Percentiles rank a stretch among this genome's conserved stretches.
Evolutionary conservation across 1,140 invertebrate species (phyloP).

Genomic region (Coenobita brevimanus): DNA sequence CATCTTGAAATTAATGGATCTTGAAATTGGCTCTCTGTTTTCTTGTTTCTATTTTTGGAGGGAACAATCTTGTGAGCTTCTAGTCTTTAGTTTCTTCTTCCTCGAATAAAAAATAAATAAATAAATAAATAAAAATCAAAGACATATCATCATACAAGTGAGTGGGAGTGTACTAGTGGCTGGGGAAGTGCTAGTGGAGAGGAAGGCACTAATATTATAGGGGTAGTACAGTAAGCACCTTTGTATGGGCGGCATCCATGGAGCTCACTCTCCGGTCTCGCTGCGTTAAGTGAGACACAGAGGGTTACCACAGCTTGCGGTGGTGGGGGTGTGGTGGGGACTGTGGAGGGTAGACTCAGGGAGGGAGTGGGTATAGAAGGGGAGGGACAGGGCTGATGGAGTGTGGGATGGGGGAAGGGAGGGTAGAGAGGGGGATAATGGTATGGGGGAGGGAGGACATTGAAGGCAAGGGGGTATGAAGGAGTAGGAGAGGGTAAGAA

Average conservation of each 20-base stretch:
- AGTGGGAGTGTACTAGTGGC: neutral
- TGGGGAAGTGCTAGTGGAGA: too few species aligned
- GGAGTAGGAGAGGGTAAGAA: neutral
- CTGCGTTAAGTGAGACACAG: conserved; percentile 44
- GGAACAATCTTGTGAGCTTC: too few species aligned
- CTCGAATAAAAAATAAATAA: too few species aligned
- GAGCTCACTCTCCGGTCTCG: conserved; percentile 51
- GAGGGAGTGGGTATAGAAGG: neutral
- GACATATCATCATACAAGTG: too few species aligned
- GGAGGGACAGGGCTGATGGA: neutral
- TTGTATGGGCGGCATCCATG: conserved; percentile 19
- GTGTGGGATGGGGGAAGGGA: neutral
- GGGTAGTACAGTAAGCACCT: conserved; percentile 44
- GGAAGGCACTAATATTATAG: neutral
- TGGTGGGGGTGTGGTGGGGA: neutral
- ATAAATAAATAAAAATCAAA: too few species aligned
- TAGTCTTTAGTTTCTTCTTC: too few species aligned
- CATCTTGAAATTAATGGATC: too few species aligned
- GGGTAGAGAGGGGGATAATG: neutral
- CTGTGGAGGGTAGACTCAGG: neutral
- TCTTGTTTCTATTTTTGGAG: too few species aligned
- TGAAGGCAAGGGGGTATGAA: neutral
- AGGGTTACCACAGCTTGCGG: too few species aligned
- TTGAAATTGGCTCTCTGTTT: too few species aligned
- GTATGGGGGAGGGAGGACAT: neutral